phyloP scores from a whole-genome alignment of 2,113 vertebrate genomes.

The Crotalus horridus region DNA sequence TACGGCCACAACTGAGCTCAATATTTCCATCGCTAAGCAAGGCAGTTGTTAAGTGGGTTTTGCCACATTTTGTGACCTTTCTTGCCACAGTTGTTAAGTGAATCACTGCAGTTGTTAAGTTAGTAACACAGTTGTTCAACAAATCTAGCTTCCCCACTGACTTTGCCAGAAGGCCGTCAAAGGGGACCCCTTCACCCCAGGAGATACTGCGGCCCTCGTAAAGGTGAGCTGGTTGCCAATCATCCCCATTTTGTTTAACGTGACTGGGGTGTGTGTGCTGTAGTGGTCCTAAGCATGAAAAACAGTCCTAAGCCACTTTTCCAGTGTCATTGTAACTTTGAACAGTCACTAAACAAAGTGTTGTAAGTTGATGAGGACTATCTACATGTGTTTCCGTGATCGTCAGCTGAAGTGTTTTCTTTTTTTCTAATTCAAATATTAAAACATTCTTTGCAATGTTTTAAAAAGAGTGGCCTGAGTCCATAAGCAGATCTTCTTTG shows the following conservation, averaged over 20 bases:
- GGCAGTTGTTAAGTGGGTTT: background rate
- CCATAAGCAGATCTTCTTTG: constrained; percentile 6
- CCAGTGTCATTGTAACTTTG: too few relatives aligned
- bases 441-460: background rate
- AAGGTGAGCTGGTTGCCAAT: background rate
- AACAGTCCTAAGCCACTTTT: too few relatives aligned
- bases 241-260: background rate
- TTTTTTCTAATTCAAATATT: constrained; percentile 54
- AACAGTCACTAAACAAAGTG: too few relatives aligned
- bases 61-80: background rate
- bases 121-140: background rate
- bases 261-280: too few relatives aligned
- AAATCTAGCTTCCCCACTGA: background rate
- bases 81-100: background rate
- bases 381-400: background rate
- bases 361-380: too few relatives aligned
- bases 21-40: background rate
- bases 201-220: background rate
- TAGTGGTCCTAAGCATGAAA: too few relatives aligned
- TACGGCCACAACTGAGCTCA: background rate
- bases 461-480: constrained; percentile 28
- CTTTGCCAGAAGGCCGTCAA: background rate
- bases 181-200: background rate
- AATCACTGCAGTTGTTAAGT: background rate
- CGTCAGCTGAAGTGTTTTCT: background rate